These are phyloP conservation scores for Oreortyx pictus DNA, from an alignment of 2,797 vertebrate genomes.

Conservation along the genomic window DNA sequence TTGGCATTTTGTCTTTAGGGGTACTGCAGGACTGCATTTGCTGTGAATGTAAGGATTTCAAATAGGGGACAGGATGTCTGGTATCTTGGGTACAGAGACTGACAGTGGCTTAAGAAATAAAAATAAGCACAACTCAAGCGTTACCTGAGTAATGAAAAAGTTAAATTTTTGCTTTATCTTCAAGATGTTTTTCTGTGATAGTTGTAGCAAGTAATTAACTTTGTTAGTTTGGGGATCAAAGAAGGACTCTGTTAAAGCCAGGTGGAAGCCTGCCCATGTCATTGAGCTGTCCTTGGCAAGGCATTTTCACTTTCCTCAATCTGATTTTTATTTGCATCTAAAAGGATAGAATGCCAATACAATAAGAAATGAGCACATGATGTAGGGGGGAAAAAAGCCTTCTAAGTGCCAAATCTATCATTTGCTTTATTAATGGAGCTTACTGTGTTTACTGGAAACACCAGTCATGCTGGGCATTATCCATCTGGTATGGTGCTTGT, in stretches of 20 bases:
- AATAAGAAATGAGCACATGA: background rate
- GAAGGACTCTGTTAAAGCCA: background rate
- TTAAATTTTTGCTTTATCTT: background rate
- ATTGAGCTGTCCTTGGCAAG: slow-evolving; percentile 18
- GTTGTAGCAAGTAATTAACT: background rate
- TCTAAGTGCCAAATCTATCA: slow-evolving; percentile 10
- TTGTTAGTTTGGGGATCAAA: background rate
- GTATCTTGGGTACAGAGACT: background rate
- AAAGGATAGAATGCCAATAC: background rate
- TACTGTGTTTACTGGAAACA: slow-evolving; percentile 45
- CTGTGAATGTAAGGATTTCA: background rate
- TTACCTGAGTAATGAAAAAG: background rate
- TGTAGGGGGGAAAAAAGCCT: rapidly evolving
- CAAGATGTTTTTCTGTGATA: background rate
- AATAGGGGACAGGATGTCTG: background rate
- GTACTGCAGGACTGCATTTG: background rate
- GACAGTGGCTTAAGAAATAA: background rate
- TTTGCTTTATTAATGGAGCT: slow-evolving; percentile 48
- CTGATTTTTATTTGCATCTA: background rate
- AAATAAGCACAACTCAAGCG: background rate
- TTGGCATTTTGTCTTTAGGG: slow-evolving; percentile 31
- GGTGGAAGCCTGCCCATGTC: slow-evolving; percentile 31
- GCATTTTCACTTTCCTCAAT: background rate
- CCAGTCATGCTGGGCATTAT: slow-evolving; percentile 17
- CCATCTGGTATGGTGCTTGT: background rate